phyloP scores from a whole-genome alignment of 2,113 vertebrate genomes.

The Platichthys stellatus region DNA sequence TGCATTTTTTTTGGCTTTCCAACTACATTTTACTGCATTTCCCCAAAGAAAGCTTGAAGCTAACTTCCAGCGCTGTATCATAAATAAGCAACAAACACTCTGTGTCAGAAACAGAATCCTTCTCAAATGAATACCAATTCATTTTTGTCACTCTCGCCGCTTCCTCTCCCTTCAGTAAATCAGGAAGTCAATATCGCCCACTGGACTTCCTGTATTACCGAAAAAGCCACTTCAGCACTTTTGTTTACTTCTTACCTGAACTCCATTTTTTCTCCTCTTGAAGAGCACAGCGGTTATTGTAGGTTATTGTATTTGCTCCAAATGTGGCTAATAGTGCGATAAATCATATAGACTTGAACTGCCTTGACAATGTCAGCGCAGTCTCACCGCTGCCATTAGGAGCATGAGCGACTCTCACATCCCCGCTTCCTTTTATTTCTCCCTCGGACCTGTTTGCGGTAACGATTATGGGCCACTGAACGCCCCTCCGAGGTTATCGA shows the following conservation, averaged over 20 bases:
- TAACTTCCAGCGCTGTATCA: slow-evolving; percentile 1
- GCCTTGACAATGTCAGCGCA: slow-evolving; percentile 67
- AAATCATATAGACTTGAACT: slow-evolving; percentile 68
- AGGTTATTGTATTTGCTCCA: slow-evolving; percentile 59
- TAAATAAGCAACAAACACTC: not conserved
- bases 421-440: slow-evolving; percentile 45
- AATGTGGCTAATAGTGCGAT: slow-evolving; percentile 66
- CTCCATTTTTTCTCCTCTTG: slow-evolving; percentile 35
- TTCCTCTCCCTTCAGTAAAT: not conserved
- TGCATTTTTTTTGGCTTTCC: no score
- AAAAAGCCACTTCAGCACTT: slow-evolving; percentile 19
- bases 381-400: slow-evolving; percentile 38
- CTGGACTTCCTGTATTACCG: slow-evolving; percentile 2
- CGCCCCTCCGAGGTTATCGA: slow-evolving; percentile 58
- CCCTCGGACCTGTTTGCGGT: slow-evolving; percentile 61
- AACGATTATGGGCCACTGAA: slow-evolving; percentile 60
- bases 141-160: not conserved
- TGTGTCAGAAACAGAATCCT: not conserved
- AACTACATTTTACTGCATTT: not conserved
- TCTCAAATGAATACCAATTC: not conserved
- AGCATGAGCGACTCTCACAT: slow-evolving; percentile 29
- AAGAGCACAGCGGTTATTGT: slow-evolving; percentile 33
- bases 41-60: slow-evolving; percentile 6
- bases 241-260: slow-evolving; percentile 45
- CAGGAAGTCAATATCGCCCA: not conserved